Evolutionary conservation across 2,797 vertebrate species (phyloP), one percentile per base, ranked within the genome.

Genomic region (Columba guinea): DNA sequence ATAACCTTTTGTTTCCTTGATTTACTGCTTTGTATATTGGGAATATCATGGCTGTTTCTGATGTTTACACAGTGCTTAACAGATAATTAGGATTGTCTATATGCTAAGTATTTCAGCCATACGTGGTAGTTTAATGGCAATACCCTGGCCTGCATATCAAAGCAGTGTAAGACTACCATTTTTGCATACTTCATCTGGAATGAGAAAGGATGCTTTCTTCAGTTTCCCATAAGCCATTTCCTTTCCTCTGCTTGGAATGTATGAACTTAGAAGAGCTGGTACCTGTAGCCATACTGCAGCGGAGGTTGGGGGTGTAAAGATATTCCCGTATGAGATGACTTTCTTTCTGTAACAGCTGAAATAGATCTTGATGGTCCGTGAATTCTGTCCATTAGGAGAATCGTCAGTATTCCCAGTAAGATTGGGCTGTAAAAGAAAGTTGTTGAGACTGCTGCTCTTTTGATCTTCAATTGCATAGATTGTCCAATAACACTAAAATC

Each of bases 11-110:
- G 87, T 76, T 20, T 9, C 55, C 77, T 94, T 95, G 95, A 91
- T 96, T 96, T 96, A 92, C 85, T 86, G 55, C 88, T 90, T 88
- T 93, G 93, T 93, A 96, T 90, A 93, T 90, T 88, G 77, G 89
- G 74, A 95, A 56, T 96, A 94, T 93, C 84, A 28, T 95, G 80
- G 28, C 13, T 70, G 26, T 79, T 93, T 93, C 80, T 88, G 80
- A 86, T 56, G 85, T 95, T 95, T 92, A 48, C 62, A 53, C 44
- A 80, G 64, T 78, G 92, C 75, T 95, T 92, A 90, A 39, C 44
- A 78, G 84, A 93, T 75, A 91, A 95, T 94, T 95, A 86, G 71
- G 76, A 53, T 69, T 90, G 65, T 48, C 34, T 94, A 75, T 58
- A 46, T 92, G 84, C 73, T 90, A 78, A 91, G 94, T 68, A 69